These are phyloP conservation scores for Clarias laeviceps DNA, from an alignment of 2,797 vertebrate species.

Conservation along the genomic window DNA sequence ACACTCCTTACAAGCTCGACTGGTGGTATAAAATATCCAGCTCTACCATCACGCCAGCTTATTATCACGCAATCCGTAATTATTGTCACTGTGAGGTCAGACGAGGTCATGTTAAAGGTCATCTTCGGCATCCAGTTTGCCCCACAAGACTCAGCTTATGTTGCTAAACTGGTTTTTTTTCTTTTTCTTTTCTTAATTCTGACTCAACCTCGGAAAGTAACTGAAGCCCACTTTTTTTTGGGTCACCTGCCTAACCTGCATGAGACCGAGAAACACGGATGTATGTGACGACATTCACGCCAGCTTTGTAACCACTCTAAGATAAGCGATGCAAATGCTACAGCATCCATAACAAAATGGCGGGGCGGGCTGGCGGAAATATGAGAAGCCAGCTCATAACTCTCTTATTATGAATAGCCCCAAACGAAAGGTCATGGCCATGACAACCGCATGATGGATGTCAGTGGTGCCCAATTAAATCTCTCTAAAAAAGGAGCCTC, in stretches of 20 bases:
- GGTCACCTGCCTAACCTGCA: conserved; percentile 10
- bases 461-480: conserved; percentile 82
- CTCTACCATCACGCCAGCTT: conserved; percentile 1
- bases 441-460: conserved; percentile 84
- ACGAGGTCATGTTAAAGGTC: conserved; percentile 40
- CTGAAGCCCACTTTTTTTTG: not conserved
- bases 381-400: conserved; percentile 73
- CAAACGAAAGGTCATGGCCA: conserved; percentile 80
- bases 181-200: too few species aligned
- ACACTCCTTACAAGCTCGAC: conserved; percentile 8
- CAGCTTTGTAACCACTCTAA: conserved; percentile 48
- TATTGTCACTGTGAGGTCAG: conserved; percentile 28
- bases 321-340: conserved; percentile 59
- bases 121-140: conserved; percentile 17
- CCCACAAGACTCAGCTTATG: not conserved
- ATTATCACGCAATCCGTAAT: conserved; percentile 18
- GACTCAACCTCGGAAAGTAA: not conserved
- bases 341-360: conserved; percentile 60
- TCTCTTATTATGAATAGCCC: conserved; percentile 83
- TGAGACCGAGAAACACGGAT: not conserved
- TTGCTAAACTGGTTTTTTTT: not conserved
- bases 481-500: conserved; percentile 70
- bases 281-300: conserved; percentile 40
- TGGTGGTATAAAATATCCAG: conserved; percentile 38
- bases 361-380: conserved; percentile 64